Evolutionary conservation across 2,888 invertebrate species (phyloP).

Genomic region (Ichneumon xanthorius): DNA sequence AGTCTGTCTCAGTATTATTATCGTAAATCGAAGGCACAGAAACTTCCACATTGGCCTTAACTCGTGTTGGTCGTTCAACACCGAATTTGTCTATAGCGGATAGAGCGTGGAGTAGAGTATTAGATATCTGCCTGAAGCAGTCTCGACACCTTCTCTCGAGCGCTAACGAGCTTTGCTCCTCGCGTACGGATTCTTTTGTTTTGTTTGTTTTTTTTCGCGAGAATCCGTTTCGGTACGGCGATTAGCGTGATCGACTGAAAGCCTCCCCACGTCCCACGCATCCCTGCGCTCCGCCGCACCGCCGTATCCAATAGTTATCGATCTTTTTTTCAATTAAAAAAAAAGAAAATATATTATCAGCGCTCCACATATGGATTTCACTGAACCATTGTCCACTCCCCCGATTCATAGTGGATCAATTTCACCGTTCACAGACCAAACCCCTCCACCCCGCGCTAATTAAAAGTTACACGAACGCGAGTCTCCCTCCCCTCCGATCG

Average conservation of each 20-base stretch:
- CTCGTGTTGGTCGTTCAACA: background rate
- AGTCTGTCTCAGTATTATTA: too few relatives aligned
- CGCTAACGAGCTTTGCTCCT: conserved; percentile 22
- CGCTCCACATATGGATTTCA: conserved; percentile 32
- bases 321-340: conserved; percentile 44
- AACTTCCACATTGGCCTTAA: too few relatives aligned
- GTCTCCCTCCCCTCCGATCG: background rate
- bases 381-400: conserved; percentile 11
- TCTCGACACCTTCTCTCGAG: conserved; percentile 3
- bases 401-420: conserved; percentile 28
- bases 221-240: conserved; percentile 39
- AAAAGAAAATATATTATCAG: conserved; percentile 50
- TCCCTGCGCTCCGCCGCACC: background rate
- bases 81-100: background rate
- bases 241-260: conserved; percentile 46
- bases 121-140: background rate
- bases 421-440: conserved; percentile 11
- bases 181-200: conserved; percentile 28
- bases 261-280: background rate
- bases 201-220: background rate
- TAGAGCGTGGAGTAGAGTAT: background rate
- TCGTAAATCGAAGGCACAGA: too few relatives aligned
- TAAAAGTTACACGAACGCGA: conserved; percentile 19
- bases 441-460: background rate
- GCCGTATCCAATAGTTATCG: conserved; percentile 34